Base-by-base conservation (phyloP, 1,140 invertebrate species). In the Apis cerana region DNA sequence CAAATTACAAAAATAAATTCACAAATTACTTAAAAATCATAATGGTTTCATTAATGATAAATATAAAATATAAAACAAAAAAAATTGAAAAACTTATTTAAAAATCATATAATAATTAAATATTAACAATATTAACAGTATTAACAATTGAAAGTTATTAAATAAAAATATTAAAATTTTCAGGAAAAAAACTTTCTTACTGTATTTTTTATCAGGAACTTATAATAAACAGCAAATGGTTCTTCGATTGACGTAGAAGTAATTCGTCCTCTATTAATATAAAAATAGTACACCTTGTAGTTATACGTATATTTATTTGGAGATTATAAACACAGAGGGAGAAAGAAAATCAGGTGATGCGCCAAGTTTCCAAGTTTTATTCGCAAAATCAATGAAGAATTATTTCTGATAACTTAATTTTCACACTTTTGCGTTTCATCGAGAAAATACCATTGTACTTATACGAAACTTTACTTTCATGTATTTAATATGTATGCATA, bases 341-440 rank as follows among this genome's bases (percentile, higher is more conserved):
- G 70, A 69, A 19, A 67, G 67, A 27, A 15, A 80, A 54, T 64
- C 69, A 58, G 59, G 50, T 76, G 23, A 54, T 56, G 56, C 54
- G 80, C 80, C 80, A 82, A 68, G 74, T 82, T 82, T 82, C 64
- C 70, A n/a, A 76, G 64, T 75, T 75, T 68, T 69, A 21, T 82
- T 76, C 70, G 70, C 70, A 70, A 61, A 75, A 80, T 74, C 64
- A 17, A 82, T 54, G 80, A 59, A n/a, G 64, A 68, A 75, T 67
- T 43, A 27, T 19, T 27, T 19, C n/a, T 67, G 61, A 17, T 43
- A 21, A 33, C 4, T 68, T 58, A 11, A 69, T 69, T 10, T 50
- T 58, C 7, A 11, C 23, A 13, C 23, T 70, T 23, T 62, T 19
- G 12, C 27, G 62, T 54, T 54, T 54, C 21, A 9, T 19, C 4